Base-by-base conservation (phyloP, 2,888 invertebrate species). In the Barypeithes pellucidus region DNA sequence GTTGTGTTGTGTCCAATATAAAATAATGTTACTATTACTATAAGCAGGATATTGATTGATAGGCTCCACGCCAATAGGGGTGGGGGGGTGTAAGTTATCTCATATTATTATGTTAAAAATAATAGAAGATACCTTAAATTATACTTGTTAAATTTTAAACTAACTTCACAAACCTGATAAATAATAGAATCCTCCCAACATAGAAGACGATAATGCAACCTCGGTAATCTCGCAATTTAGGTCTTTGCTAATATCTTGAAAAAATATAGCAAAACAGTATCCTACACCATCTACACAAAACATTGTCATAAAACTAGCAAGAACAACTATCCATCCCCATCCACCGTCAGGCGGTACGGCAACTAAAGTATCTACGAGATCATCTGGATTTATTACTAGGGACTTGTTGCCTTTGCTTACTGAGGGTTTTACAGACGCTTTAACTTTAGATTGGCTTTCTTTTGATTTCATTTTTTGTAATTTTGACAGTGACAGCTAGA, bases 321-420 rank as follows among this genome's bases (percentile, higher is more conserved):
- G 74, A 1, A 90, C 89, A 22, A 91, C 87, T 7, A 89, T 82
- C 90, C 90, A 90, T 2, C 90, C 90, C 88, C 89, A 91, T 1
- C 90, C 91, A 29, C 91, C 90, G 80, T 90, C 90, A 0, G 89
- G 90, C 7, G 89, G 87, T 43, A 86, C 76, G n/a, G 82, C 77
- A 8, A 85, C 76, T 12, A 79, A 62, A n/a, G 80, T 78, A 45
- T 80, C 81, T n/a, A 75, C 71, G 24, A 74, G 11, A 59, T 80
- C 79, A 11, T 65, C 54, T 3, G 50, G 39, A 33, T 45, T 54
- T 24, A 50, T 33, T 1, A 62, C 1, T 3, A 60, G 14, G 3
- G 73, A 73, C 14, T 36, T 65, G 18, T 50, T 69, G 5, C 57
- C 69, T 11, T 16, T 22, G 47, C 24, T 60, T 2, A 50, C 45